A percentile compares a stretch with the other conserved stretches of the same genome.
phyloP scores from a whole-genome alignment of 2,797 vertebrate species.

The Cyclura pinguis region DNA sequence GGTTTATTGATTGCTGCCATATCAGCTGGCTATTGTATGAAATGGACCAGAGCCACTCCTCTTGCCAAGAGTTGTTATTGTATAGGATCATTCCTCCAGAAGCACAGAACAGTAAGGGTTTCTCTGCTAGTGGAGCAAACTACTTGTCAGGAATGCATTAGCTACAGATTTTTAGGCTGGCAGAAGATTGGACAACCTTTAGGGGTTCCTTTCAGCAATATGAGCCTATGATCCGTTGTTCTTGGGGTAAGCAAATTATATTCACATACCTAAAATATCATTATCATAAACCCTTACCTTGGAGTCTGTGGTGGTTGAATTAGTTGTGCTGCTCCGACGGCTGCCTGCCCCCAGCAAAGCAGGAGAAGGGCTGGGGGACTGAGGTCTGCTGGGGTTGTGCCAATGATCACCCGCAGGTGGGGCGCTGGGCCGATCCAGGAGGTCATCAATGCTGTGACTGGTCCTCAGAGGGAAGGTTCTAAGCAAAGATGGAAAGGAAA shows the following conservation, averaged over 20 bases:
- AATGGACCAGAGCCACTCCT: neutral
- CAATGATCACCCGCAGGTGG: constrained; percentile 61
- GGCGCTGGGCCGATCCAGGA: constrained; percentile 81
- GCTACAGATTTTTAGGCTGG: too few species aligned
- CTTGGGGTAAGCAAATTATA: neutral
- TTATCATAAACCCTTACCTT: constrained; percentile 67
- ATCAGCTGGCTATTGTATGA: neutral
- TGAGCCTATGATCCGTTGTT: neutral
- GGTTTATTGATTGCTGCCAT: too few species aligned
- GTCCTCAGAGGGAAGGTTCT: constrained; percentile 82
- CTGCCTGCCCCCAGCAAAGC: constrained; percentile 51
- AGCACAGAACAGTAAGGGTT: too few species aligned
- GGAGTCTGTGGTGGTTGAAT: constrained; percentile 37
- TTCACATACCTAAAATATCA: neutral
- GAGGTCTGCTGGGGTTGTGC: constrained; percentile 61
- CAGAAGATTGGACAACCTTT: too few species aligned
- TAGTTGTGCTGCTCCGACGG: constrained; percentile 60
- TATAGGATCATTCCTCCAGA: neutral
- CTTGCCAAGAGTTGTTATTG: neutral
- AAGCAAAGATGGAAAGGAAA: constrained; percentile 36
- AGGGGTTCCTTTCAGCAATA: too few species aligned
- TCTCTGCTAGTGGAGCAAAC: too few species aligned
- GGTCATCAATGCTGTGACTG: constrained; percentile 88
- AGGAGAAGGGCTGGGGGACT: constrained; percentile 54
- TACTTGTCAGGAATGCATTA: too few species aligned